Conservation (phyloP, 2,888 invertebrate genomes). For the Habroteleia sp. region DNA sequence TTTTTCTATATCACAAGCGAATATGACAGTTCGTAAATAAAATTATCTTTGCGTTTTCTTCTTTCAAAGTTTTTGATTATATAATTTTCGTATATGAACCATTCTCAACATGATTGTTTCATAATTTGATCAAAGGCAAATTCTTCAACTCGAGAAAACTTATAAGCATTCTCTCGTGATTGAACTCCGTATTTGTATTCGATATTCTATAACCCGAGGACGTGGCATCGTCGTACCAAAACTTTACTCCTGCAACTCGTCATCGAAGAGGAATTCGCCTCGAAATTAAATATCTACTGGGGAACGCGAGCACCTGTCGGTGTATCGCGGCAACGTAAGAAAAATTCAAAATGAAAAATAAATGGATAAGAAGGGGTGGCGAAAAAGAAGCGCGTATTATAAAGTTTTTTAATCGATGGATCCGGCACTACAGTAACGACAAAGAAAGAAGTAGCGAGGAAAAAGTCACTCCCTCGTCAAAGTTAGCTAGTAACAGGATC, state of each 20-base stretch:
- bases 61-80: no score
- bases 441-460: conserved; percentile 49
- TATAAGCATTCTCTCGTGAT: conserved; percentile 44
- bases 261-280: conserved; percentile 65
- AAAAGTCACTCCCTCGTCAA: conserved; percentile 18
- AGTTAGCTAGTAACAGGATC: conserved; percentile 51
- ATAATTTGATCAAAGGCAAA: conserved; percentile 48
- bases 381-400: conserved; percentile 73
- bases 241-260: conserved; percentile 63
- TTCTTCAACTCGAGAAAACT: conserved; percentile 27
- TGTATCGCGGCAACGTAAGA: conserved; percentile 66
- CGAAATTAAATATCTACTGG: conserved; percentile 76
- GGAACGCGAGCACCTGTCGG: conserved; percentile 68
- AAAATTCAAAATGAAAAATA: conserved; percentile 77
- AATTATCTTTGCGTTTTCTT: no score
- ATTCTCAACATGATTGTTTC: conserved; percentile 22
- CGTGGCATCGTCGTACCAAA: conserved; percentile 57
- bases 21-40: no score
- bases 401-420: conserved; percentile 79
- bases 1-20: no score
- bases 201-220: conserved; percentile 70
- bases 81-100: no score
- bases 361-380: conserved; percentile 68
- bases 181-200: conserved; percentile 68
- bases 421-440: conserved; percentile 67